These are phyloP conservation scores for Diarsia brunnea DNA, from an alignment of 2,888 invertebrate genomes.

Conservation along the genomic window DNA sequence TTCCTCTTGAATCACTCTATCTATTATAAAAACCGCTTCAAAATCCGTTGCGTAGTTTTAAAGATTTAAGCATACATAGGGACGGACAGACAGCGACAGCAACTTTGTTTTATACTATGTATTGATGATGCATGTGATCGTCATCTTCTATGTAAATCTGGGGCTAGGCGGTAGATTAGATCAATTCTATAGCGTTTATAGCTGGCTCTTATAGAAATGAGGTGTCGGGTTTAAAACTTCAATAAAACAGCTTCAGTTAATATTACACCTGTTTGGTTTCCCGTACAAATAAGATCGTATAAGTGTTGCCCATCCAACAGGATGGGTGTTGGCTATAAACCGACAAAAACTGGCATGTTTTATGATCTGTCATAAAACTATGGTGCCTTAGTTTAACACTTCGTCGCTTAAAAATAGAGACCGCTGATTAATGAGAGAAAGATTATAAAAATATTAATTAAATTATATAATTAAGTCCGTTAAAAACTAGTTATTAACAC, in stretches of 20 bases:
- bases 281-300: conserved; percentile 10
- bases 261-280: conserved; percentile 18
- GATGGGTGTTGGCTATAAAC: conserved; percentile 17
- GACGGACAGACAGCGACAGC: no score
- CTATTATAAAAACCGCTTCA: no score
- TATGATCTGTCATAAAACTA: conserved; percentile 38
- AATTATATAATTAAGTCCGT: conserved; percentile 54
- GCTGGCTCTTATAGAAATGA: not conserved
- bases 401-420: conserved; percentile 21
- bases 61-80: no score
- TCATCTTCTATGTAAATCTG: not conserved
- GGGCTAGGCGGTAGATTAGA: not conserved
- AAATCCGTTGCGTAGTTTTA: no score
- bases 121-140: no score
- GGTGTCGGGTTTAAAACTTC: not conserved
- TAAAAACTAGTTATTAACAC: conserved; percentile 48
- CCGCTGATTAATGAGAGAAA: conserved; percentile 35
- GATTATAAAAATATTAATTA: conserved; percentile 50
- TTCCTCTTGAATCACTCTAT: no score
- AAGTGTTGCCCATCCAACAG: conserved; percentile 8
- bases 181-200: not conserved
- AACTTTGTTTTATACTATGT: no score
- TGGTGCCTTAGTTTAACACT: not conserved
- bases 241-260: conserved; percentile 31
- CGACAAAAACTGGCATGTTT: conserved; percentile 21